These are phyloP conservation scores for Synanthedon vespiformis DNA, from an alignment of 2,888 invertebrate species.

Conservation along the genomic window DNA sequence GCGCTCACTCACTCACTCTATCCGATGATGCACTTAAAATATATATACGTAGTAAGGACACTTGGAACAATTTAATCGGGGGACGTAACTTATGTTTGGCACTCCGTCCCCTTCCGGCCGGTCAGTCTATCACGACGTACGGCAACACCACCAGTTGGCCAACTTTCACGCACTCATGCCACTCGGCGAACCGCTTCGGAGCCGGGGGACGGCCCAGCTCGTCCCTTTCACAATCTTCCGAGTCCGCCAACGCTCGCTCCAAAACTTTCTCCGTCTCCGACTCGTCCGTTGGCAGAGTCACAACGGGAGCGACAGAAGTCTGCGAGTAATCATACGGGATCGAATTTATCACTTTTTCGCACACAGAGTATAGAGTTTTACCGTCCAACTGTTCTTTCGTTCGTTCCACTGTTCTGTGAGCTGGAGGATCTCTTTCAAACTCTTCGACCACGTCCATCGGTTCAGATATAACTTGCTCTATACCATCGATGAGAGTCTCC, in stretches of 20 bases:
- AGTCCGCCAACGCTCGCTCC: constrained; percentile 11
- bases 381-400: constrained; percentile 47
- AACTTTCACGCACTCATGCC: constrained; percentile 89
- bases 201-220: constrained; percentile 34
- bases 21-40: constrained; percentile 30
- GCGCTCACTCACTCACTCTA: constrained; percentile 2
- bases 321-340: constrained; percentile 35
- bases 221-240: constrained; percentile 18
- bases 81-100: constrained; percentile 10
- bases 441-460: constrained; percentile 5
- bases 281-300: constrained; percentile 18
- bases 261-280: constrained; percentile 9
- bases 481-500: constrained; percentile 18
- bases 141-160: constrained; percentile 93
- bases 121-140: constrained; percentile 95
- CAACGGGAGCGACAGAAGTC: constrained; percentile 30
- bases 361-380: constrained; percentile 23
- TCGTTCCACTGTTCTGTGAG: constrained; percentile 53
- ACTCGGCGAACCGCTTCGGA: constrained; percentile 80
- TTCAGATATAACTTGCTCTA: constrained; percentile 9
- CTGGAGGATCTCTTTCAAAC: constrained; percentile 26
- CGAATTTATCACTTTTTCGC: constrained; percentile 16
- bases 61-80: constrained; percentile 35
- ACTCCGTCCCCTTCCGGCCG: constrained; percentile 7
- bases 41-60: constrained; percentile 52